Evolutionary conservation across 2,888 invertebrate genomes (phyloP).

Genomic region (Andrena bicolor): DNA sequence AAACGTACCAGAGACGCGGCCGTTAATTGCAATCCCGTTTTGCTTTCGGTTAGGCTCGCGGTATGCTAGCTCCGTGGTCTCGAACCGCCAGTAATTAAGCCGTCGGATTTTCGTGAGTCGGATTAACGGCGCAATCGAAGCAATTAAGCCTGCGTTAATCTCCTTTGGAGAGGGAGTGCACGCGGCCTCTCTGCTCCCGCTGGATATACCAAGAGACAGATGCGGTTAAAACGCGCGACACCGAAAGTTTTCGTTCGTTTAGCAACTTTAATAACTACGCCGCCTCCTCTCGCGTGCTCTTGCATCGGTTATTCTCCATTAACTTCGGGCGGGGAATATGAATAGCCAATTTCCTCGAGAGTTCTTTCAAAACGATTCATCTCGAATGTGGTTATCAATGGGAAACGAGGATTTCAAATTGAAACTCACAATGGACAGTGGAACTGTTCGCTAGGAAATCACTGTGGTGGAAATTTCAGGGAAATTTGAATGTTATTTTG

Average conservation of each 20-base stretch:
- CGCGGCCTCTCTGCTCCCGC: conserved; percentile 1
- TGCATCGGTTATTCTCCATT: conserved; percentile 5
- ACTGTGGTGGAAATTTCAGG: not conserved
- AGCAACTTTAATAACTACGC: conserved; percentile 17
- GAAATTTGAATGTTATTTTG: not conserved
- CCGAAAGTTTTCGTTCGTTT: conserved; percentile 6
- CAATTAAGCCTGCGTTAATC: conserved; percentile 51
- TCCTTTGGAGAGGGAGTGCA: conserved; percentile 16
- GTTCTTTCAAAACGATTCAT: conserved; percentile 4
- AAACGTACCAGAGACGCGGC: not conserved
- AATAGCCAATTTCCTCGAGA: conserved; percentile 1
- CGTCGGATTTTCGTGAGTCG: conserved; percentile 51
- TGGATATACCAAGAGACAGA: conserved; percentile 27
- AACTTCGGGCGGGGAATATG: not conserved
- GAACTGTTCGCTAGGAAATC: too few relatives aligned
- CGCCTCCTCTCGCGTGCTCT: not conserved
- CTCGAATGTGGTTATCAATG: not conserved
- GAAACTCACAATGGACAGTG: not conserved
- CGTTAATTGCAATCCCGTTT: conserved; percentile 44
- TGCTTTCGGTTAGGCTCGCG: conserved; percentile 14
- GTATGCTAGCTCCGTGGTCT: conserved; percentile 32
- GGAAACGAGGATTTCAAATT: not conserved
- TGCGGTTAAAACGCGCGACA: not conserved
- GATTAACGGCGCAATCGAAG: conserved; percentile 51
- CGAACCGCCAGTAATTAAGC: conserved; percentile 48